phyloP scores from a whole-genome alignment of 2,113 vertebrate species.

The Corapipo altera region DNA sequence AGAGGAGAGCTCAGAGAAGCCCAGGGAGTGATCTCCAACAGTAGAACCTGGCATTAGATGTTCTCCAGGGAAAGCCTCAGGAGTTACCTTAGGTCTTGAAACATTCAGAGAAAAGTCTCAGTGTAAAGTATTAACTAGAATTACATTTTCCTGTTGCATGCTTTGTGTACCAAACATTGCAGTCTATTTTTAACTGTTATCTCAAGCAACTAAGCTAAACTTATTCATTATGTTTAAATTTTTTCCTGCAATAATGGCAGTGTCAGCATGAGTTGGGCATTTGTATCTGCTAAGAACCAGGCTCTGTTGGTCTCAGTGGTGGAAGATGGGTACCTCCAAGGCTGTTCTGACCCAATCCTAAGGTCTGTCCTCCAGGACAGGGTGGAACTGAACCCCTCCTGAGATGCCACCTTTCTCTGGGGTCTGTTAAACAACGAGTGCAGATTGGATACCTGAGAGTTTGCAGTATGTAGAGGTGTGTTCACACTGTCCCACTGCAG shows the following conservation, averaged over 20 bases:
- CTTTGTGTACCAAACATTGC: background rate
- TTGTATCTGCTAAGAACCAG: background rate
- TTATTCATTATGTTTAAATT: background rate
- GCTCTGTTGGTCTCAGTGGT: background rate
- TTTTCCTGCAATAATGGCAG: background rate
- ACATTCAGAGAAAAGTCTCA: background rate
- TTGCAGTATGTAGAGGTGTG: background rate
- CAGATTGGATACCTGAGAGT: background rate
- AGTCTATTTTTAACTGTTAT: background rate
- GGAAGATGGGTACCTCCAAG: background rate
- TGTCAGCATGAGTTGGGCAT: background rate
- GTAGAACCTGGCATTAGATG: background rate
- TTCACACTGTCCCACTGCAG: background rate
- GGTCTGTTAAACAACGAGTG: background rate
- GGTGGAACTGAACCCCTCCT: background rate
- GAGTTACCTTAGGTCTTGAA: background rate
- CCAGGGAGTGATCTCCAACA: background rate
- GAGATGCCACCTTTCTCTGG: background rate
- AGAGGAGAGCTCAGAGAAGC: background rate
- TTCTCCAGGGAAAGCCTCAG: background rate
- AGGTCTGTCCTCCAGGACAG: background rate
- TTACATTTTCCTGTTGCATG: background rate
- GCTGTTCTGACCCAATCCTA: background rate
- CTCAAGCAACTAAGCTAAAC: background rate
- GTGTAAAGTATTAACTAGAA: background rate